Evolutionary conservation across 2,797 vertebrate genomes (phyloP), one percentile per base, ranked within the genome.

Genomic region (Lophius americanus): DNA sequence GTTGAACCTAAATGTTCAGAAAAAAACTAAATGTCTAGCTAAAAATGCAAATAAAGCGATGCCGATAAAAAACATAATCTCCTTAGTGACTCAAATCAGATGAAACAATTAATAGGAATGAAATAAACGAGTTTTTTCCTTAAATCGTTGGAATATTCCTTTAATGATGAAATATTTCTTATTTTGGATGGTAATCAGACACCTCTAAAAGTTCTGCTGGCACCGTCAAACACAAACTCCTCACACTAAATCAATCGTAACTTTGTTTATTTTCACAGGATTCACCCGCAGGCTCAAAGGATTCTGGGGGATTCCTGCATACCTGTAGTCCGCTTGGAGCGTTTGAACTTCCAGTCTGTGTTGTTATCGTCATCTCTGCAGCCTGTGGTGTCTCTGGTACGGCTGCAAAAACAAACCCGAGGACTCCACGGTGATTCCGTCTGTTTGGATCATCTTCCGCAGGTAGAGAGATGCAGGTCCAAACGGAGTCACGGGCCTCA

Each of bases 311-410:
- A 85, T 73, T 87, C 91, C 50, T 93, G 93, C 83, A 86, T 95
- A 61, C 95, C 97, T n/a, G 95, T 95, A 0, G 98, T 99, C 66
- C 88, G 90, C 10, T 83, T 99, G 86, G 94, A 97, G 69, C 93
- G 95, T 2, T 92, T 99, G 47, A 94, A 95, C 60, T 89, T 97
- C 66, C 86, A 36, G 85, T 94, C n/a, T 66, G 91, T 43, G 78
- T 50, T 32, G 2, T 52, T 82, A 7, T 64, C 64, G 0, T 77
- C 92, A 0, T 79, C 92, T 54, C 91, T 86, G 51, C 92, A 93
- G 73, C 90, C 89, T 0, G 75, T 83, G 51, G 88, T 91, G 56
- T 79, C 81, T 68, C 66, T 90, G 75, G 66, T 75, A 0, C 74
- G 79, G 6, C 71, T 89, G 68, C 79, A 73, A 0, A 6, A 49